Evolutionary conservation across 1,140 invertebrate species (phyloP), one percentile per base, ranked within the genome.

Genomic region (Leptinotarsa texana): DNA sequence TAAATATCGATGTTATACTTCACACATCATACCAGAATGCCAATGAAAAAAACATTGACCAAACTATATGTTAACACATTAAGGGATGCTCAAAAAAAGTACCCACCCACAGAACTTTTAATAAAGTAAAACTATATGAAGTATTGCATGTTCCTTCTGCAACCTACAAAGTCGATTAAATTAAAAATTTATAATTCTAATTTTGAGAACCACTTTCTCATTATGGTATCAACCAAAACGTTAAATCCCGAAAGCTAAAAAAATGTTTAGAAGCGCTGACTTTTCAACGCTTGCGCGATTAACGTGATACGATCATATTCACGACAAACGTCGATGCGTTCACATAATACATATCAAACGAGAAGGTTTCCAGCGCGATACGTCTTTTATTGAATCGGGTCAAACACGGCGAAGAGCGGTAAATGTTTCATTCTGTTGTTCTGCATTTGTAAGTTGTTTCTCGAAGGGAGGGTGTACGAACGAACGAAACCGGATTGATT

Each of bases 221-320:
- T 42, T 0, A 0, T 11, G 33, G 33, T 42, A 33, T 33, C 27
- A 33, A 33, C 6, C 5, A 11, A 42, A 42, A 42, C 33, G 33
- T 42, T 42, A 3, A 42, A 42, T 42, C 8, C 33, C 33, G 33
- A 42, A 42, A 42, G 33, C 33, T 33, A 42, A 21, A 73, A 75
- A 75, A 13, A 69, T 74, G 57, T 78, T 76, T 48, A 62, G 76
- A 75, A 42, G 63, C 76, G 72, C 76, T 75, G 74, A 69, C 65
- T 61, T 57, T 24, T 22, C 33, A n/a, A 75, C 77, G 74, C 51
- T 49, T 78, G 77, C 77, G 74, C 68, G 67, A 15, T 57, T 66
- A 48, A 24, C n/a, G 18, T 22, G 15, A 17, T 21, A 15, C 33
- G 74, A 15, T 67, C 18, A 15, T 13, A 72, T 42, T 62, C 17